phyloP scores from a whole-genome alignment of 1,140 invertebrate genomes.

The Pygmarrhopalites habei region DNA sequence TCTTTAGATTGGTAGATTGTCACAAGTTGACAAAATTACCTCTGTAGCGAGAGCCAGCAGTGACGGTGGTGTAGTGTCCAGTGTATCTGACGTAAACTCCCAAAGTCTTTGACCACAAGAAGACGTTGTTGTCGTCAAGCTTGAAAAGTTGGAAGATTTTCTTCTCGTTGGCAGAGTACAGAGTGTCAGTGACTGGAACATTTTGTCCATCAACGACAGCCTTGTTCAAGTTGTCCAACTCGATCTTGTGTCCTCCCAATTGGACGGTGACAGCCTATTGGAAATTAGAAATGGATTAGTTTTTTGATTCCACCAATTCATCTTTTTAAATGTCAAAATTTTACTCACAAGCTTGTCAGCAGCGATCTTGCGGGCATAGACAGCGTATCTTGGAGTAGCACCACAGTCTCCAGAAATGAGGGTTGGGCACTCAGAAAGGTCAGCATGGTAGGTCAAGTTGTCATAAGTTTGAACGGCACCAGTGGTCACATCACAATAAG shows the following conservation, averaged over 20 bases:
- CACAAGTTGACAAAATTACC: too few species aligned
- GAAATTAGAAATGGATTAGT: neutral
- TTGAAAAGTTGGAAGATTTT: slow-evolving; percentile 39
- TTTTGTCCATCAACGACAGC: slow-evolving; percentile 29
- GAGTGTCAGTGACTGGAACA: slow-evolving; percentile 22
- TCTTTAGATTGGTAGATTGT: too few species aligned
- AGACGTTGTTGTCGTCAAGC: slow-evolving; percentile 32
- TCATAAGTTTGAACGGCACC: slow-evolving; percentile 35
- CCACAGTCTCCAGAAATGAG: slow-evolving; percentile 34
- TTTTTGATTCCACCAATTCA: neutral
- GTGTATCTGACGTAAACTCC: slow-evolving; percentile 34
- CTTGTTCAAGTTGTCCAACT: slow-evolving; percentile 33
- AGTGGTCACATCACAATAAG: slow-evolving; percentile 34
- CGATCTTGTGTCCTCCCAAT: slow-evolving; percentile 35
- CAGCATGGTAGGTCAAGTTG: slow-evolving; percentile 35
- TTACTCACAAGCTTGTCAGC: slow-evolving; percentile 37
- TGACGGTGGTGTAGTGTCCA: slow-evolving; percentile 35
- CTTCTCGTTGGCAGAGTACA: slow-evolving; percentile 27
- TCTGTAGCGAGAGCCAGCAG: slow-evolving; percentile 33
- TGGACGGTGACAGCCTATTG: slow-evolving; percentile 29
- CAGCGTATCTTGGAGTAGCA: slow-evolving; percentile 32
- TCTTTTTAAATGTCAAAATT: neutral
- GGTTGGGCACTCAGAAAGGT: slow-evolving; percentile 34
- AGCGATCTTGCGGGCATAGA: slow-evolving; percentile 28
- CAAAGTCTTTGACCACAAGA: slow-evolving; percentile 27